These are phyloP conservation scores for Melinopterus prodromus DNA, from an alignment of 2,888 invertebrate genomes.

Conservation along the genomic window DNA sequence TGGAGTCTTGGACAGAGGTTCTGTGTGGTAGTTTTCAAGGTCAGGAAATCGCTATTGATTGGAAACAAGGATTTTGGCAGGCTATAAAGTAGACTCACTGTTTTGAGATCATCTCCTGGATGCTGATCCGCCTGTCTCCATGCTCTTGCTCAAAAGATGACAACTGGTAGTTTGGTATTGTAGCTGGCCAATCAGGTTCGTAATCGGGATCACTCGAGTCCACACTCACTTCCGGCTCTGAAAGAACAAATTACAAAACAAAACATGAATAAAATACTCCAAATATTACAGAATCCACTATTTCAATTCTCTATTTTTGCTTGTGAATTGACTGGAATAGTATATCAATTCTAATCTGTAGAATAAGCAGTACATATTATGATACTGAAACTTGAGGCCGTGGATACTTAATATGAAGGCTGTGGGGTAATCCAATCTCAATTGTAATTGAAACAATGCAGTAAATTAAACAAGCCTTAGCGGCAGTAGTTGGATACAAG, in stretches of 20 bases:
- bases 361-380: not conserved
- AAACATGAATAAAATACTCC: not conserved
- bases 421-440: not conserved
- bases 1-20: too few relatives aligned
- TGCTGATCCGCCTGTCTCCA: constrained; percentile 69
- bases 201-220: constrained; percentile 66
- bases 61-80: not conserved
- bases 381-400: not conserved
- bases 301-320: too few relatives aligned
- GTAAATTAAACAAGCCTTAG: constrained; percentile 18
- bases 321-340: too few relatives aligned
- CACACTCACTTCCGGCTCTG: constrained; percentile 58
- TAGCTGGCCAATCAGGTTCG: constrained; percentile 62
- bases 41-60: too few relatives aligned
- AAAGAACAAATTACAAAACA: constrained; percentile 54
- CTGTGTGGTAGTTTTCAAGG: too few relatives aligned
- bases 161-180: constrained; percentile 59
- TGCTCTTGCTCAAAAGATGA: constrained; percentile 63
- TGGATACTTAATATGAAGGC: not conserved
- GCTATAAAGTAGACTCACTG: constrained; percentile 60
- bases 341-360: too few relatives aligned
- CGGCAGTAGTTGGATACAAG: not conserved
- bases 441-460: constrained; percentile 15
- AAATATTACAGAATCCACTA: too few relatives aligned
- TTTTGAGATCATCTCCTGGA: constrained; percentile 82